Evolutionary conservation across 2,797 vertebrate species (phyloP).

Genomic region (Gorsachius magnificus): DNA sequence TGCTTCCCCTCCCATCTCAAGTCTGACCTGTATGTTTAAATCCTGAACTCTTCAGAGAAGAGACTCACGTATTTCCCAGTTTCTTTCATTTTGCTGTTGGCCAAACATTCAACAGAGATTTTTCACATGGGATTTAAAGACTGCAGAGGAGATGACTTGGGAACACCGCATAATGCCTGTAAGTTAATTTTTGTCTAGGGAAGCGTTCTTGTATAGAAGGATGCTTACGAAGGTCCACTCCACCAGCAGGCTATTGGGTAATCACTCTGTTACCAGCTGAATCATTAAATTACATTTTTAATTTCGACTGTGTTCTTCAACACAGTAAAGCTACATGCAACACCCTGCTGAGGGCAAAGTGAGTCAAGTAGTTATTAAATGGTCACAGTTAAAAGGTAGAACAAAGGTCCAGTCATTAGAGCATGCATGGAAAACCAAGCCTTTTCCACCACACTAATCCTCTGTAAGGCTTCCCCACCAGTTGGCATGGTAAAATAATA

Average conservation of each 20-base stretch:
- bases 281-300: neutral
- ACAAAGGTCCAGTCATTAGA: constrained; percentile 6
- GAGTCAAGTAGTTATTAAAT: constrained; percentile 10
- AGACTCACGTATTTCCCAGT: neutral
- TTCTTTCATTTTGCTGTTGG: neutral
- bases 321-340: neutral
- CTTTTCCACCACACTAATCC: neutral
- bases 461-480: neutral
- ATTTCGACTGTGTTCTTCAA: constrained; percentile 6
- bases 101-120: neutral
- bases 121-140: neutral
- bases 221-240: neutral
- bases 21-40: neutral
- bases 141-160: neutral
- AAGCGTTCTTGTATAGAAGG: neutral
- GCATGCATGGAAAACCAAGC: neutral
- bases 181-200: neutral
- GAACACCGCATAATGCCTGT: neutral
- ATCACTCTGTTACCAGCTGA: neutral
- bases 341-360: neutral
- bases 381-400: neutral
- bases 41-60: neutral
- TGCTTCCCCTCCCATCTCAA: neutral
- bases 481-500: neutral
- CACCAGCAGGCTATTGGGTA: neutral